Conservation (phyloP, 2,797 vertebrate genomes). For the Cynodonichthys magdalenae region DNA sequence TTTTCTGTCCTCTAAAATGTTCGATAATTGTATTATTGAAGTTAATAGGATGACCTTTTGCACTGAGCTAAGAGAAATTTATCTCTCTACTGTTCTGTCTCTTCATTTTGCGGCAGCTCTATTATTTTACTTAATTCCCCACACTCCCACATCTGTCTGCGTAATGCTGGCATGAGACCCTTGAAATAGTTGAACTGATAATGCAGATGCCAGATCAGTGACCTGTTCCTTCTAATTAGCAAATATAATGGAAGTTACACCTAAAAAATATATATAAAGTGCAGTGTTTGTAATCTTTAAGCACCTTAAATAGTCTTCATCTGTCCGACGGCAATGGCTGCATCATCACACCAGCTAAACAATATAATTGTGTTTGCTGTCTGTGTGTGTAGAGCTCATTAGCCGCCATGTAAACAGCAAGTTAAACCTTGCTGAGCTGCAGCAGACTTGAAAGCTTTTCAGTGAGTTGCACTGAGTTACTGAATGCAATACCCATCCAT, state of each 20-base stretch:
- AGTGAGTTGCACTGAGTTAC: background rate
- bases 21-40: constrained; percentile 7
- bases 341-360: background rate
- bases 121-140: background rate
- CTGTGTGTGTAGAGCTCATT: constrained; percentile 9
- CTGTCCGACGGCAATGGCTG: background rate
- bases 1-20: constrained; percentile 13
- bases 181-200: constrained; percentile 3
- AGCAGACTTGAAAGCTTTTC: background rate
- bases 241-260: constrained; percentile 6
- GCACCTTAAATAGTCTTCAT: background rate
- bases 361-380: background rate
- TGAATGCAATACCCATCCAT: background rate
- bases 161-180: background rate
- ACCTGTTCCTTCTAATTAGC: background rate
- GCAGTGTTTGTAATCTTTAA: background rate
- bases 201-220: background rate
- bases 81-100: background rate
- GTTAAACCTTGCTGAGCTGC: background rate
- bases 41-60: background rate
- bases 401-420: background rate
- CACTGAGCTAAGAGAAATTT: background rate
- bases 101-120: background rate
- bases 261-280: background rate
- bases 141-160: background rate